Evolutionary conservation across 2,797 vertebrate species (phyloP).

Genomic region (Schizopygopsis malacanthus): DNA sequence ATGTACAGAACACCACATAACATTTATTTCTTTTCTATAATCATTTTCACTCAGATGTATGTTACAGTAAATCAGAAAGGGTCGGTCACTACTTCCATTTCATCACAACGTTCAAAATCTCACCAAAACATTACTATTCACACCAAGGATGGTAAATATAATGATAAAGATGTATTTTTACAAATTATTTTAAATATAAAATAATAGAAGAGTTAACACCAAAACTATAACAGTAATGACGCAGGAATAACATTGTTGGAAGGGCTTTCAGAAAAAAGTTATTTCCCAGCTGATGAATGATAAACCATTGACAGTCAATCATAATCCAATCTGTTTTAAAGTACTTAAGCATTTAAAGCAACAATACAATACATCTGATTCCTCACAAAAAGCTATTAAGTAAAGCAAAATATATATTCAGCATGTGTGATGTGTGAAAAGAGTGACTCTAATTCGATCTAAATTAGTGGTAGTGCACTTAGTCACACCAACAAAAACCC

Average conservation of each 20-base stretch:
- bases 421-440: background rate
- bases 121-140: background rate
- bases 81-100: background rate
- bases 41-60: background rate
- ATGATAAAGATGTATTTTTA: too few species aligned
- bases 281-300: too few species aligned
- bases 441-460: background rate
- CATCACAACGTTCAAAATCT: background rate
- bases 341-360: too few species aligned
- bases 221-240: too few species aligned
- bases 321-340: background rate
- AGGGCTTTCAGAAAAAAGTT: too few species aligned
- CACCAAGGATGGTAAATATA: background rate
- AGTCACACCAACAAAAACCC: background rate
- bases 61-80: background rate
- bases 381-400: background rate
- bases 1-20: background rate
- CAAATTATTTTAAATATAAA: too few species aligned
- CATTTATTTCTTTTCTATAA: background rate
- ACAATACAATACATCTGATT: background rate
- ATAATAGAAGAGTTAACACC: too few species aligned
- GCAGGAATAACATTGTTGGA: too few species aligned
- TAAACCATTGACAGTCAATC: background rate
- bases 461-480: background rate
- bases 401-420: background rate